Evolutionary conservation across 2,888 invertebrate genomes (phyloP), one percentile per base, ranked within the genome.

Genomic region (Dryococelus australis): DNA sequence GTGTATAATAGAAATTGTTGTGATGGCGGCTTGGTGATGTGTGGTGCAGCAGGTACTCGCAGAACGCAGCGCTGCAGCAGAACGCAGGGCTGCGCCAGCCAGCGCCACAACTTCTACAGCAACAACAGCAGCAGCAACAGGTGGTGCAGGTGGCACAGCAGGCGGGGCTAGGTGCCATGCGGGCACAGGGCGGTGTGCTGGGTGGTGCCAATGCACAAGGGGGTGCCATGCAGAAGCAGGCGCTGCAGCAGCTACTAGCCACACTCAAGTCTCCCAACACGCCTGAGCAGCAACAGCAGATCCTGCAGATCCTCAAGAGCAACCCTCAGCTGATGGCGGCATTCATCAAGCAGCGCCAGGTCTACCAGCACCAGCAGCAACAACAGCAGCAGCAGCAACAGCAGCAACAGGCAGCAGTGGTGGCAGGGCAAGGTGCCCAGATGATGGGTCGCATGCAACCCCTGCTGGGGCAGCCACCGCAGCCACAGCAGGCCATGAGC

Each of bases 271-370:
- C 97, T 90, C 98, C 98, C 86, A 96, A 96, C 90, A 96, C 97
- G 85, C 97, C 97, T 89, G 98, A 98, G 91, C 98, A 99, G 92
- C 98, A 99, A 91, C 96, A 96, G 91, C 97, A 97, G 93, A 96
- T 97, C 88, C 94, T 98, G 89, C 96, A 96, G 91, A 98, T 99
- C 91, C 95, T 99, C 89, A 98, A 98, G 93, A 96, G 97, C 89
- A 98, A 98, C 93, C 99, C 99, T 80, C 97, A 97, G 90, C 94
- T 99, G 85, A 98, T 99, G 98, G 98, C 98, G 87, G 98, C 98
- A 87, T 98, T 98, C 92, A 97, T 99, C 90, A 98, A 98, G 91
- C 97, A 97, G 92, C 94, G 97, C 92, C 96, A 96, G 93, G 95
- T 94, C 85, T 88, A 89, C 79, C 91, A 92, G 89, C 90, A 91